Percentiles rank a stretch among this genome's conserved stretches.
Conservation (phyloP, 2,888 invertebrate genomes). For the Schizaphis graminum region DNA sequence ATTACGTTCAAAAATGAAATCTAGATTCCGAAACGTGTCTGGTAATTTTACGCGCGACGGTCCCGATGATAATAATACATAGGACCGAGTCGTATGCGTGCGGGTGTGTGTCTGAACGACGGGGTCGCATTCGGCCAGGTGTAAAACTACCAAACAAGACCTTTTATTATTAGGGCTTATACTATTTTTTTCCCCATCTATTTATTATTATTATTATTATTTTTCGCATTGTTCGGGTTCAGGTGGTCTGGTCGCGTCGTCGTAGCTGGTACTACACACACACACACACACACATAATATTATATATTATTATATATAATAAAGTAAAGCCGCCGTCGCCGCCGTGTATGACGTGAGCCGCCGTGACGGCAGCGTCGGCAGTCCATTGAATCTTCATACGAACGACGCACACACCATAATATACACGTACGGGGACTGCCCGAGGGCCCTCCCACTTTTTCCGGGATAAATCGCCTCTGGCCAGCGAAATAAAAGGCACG, state of each 20-base stretch:
- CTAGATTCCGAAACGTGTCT: constrained; percentile 49
- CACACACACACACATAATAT: too few species aligned
- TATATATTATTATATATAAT: too few species aligned
- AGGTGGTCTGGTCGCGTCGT: constrained; percentile 39
- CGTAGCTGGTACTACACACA: background rate
- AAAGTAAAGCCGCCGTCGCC: background rate
- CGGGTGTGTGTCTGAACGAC: background rate
- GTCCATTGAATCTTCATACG: constrained; percentile 43
- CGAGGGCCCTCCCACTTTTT: background rate
- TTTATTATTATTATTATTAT: background rate
- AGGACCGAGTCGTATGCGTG: background rate
- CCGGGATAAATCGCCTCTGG: constrained; percentile 45
- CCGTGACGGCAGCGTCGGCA: constrained; percentile 31
- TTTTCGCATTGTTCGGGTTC: constrained; percentile 53
- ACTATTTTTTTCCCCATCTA: background rate
- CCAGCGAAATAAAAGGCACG: constrained; percentile 24
- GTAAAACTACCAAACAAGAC: constrained; percentile 64
- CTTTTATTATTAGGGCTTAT: constrained; percentile 52
- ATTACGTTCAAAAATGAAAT: constrained; percentile 35
- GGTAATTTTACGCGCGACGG: constrained; percentile 45
- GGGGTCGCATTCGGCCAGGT: constrained; percentile 54
- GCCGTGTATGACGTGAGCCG: background rate
- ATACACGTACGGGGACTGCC: background rate
- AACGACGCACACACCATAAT: background rate
- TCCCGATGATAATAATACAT: background rate